phyloP scores from a whole-genome alignment of 2,888 invertebrate genomes.

The Gymnosoma rotundatum region DNA sequence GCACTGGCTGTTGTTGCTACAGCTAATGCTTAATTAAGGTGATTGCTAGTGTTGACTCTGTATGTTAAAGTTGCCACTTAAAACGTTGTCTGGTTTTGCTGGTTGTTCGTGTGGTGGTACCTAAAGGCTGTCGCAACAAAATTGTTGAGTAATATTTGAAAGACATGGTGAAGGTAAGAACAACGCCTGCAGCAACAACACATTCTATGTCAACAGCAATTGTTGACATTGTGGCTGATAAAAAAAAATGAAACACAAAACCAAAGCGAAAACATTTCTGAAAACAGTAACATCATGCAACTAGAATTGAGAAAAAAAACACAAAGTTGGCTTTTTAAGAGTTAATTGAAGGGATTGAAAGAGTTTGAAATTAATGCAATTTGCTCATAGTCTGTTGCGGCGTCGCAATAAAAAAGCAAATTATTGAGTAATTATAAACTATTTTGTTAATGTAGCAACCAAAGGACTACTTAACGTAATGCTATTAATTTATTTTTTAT shows the following conservation, averaged over 20 bases:
- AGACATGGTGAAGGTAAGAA: conserved; percentile 55
- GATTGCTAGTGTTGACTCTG: conserved; percentile 70
- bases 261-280: conserved; percentile 11
- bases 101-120: conserved; percentile 4
- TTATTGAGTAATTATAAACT: not conserved
- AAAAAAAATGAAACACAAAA: conserved; percentile 13
- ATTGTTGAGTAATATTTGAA: conserved; percentile 69
- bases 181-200: conserved; percentile 34
- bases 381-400: no score
- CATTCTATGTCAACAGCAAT: conserved; percentile 60
- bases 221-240: conserved; percentile 61
- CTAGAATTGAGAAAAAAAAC: not conserved
- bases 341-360: conserved; percentile 40
- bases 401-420: not conserved
- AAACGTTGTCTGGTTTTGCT: conserved; percentile 40
- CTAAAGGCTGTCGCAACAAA: conserved; percentile 48
- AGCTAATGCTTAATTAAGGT: conserved; percentile 72
- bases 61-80: conserved; percentile 60
- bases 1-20: conserved; percentile 56
- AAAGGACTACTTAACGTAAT: no score
- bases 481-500: no score
- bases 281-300: conserved; percentile 18
- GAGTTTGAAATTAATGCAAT: not conserved
- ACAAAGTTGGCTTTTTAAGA: conserved; percentile 22
- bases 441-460: no score